Evolutionary conservation across 1,140 invertebrate genomes (phyloP), one percentile per base, ranked within the genome.

Genomic region (Caenorhabditis latens): DNA sequence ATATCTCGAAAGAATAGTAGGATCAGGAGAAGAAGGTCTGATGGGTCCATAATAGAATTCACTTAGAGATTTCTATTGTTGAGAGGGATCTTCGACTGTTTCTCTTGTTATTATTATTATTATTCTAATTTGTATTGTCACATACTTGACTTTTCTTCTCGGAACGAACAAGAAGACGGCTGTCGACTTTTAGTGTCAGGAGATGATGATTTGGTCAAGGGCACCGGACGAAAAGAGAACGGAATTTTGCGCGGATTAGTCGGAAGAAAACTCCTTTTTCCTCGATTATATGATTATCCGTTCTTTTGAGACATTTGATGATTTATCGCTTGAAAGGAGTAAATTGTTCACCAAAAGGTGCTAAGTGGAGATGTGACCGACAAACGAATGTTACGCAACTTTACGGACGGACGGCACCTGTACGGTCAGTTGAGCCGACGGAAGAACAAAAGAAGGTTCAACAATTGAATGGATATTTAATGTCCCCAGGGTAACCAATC

Each of bases 121-220:
- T 79, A 79, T 79, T 79, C 71, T 79, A 79, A 79, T 79, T 79
- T 79, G 71, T 79, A 79, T 79, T 79, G 71, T 79, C 71, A 79
- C 71, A 79, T 50, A 79, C 71, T 79, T 79, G 71, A 79, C 71
- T 79, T 79, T 50, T 42, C 46, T 79, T 79, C 46, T 16, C 71
- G 9, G 9, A n/a, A 11, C 67, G 7, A 9, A 43, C 24, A n/a
- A 21, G 42, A 50, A 21, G 40, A 79, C n/a, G 71, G 46, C 71
- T 79, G 71, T 79, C 71, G 71, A 79, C 71, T 79, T 79, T 79
- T 79, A 79, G 71, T 79, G n/a, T 50, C 43, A 16, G 46, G n/a
- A 75, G n/a, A 79, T 43, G 71, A 79, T 79, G 71, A 79, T 79
- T 79, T 79, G 71, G 71, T 79, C 71, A 79, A 79, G 71, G 71